A percentile compares a stretch with the other conserved stretches of the same genome.
phyloP scores from a whole-genome alignment of 2,888 invertebrate species.

The Nomada ferruginata region DNA sequence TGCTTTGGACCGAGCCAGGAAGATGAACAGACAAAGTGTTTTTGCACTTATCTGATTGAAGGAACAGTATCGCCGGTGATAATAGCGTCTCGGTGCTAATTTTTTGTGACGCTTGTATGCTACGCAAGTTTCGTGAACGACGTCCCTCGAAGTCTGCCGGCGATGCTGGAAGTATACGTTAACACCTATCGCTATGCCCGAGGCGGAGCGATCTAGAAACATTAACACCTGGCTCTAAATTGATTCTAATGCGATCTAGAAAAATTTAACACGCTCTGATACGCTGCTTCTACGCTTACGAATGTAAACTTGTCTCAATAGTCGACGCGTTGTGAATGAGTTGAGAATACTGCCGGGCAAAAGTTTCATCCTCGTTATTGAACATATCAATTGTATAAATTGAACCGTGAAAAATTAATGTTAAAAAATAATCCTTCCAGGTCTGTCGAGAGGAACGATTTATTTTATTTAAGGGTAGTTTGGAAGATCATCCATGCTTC shows the following conservation, averaged over 20 bases:
- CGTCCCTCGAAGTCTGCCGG: conserved; percentile 16
- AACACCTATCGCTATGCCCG: neutral
- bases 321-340: conserved; percentile 17
- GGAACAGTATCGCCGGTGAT: neutral
- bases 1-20: neutral
- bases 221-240: conserved; percentile 37
- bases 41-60: neutral
- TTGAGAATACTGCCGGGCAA: conserved; percentile 1
- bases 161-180: neutral
- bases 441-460: neutral
- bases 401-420: neutral
- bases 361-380: neutral
- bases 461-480: conserved; percentile 19
- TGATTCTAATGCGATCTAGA: conserved; percentile 6
- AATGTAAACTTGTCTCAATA: conserved; percentile 18
- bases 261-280: conserved; percentile 2
- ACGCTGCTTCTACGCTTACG: neutral
- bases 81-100: neutral
- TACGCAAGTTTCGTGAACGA: conserved; percentile 4
- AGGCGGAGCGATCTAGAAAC: conserved; percentile 20
- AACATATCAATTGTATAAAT: neutral
- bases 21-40: too few relatives aligned
- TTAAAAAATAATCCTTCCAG: neutral
- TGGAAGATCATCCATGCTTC: conserved; percentile 4
- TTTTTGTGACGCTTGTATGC: neutral